Conservation (phyloP, 1,140 invertebrate genomes). For the Ctenoplectra terminalis region DNA sequence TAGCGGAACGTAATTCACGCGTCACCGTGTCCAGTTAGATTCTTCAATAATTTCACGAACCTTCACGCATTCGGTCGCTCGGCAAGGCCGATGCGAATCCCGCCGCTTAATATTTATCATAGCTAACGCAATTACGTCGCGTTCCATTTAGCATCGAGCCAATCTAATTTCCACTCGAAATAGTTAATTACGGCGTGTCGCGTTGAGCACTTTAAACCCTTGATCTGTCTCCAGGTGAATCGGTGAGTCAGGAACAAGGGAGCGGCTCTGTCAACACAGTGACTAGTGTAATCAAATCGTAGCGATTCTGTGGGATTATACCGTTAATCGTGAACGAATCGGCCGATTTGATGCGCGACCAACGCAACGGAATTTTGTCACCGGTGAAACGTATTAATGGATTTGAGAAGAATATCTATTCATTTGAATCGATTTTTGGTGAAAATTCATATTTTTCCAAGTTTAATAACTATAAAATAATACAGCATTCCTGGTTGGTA, state of each 20-base stretch:
- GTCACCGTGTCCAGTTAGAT: not conserved
- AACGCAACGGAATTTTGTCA: not conserved
- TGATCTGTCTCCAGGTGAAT: conserved; percentile 22
- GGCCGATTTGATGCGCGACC: not conserved
- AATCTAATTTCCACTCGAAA: conserved; percentile 49
- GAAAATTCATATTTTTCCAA: too few species aligned
- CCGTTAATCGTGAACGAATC: conserved; percentile 25
- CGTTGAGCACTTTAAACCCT: conserved; percentile 34
- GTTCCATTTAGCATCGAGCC: conserved; percentile 40
- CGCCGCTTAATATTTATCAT: conserved; percentile 43
- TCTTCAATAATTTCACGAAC: conserved; percentile 30
- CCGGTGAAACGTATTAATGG: not conserved
- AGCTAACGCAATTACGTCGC: conserved; percentile 38
- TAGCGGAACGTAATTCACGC: conserved; percentile 8
- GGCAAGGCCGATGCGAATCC: not conserved
- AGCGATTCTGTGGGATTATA: conserved; percentile 20
- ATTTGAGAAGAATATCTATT: too few species aligned
- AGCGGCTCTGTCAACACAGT: conserved; percentile 19
- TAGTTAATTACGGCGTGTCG: conserved; percentile 30
- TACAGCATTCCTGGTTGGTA: too few species aligned
- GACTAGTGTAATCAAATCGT: conserved; percentile 20
- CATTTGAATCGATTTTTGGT: too few species aligned
- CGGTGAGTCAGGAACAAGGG: not conserved
- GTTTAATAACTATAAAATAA: too few species aligned
- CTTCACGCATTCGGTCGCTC: conserved; percentile 1